phyloP scores from a whole-genome alignment of 2,888 invertebrate species.

The Aelia acuminata region DNA sequence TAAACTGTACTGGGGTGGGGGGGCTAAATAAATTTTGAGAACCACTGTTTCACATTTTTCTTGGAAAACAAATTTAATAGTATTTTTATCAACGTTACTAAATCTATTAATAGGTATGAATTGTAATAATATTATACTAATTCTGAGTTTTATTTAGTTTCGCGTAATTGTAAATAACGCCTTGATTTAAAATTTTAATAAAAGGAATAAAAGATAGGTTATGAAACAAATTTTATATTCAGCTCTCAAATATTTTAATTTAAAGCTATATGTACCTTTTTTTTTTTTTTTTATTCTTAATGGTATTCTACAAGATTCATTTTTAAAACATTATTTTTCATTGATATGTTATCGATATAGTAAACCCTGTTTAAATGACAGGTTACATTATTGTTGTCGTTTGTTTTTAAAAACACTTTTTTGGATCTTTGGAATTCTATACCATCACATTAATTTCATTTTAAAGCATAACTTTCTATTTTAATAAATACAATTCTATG shows the following conservation, averaged over 20 bases:
- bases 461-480: not conserved
- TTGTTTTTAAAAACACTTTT: conserved; percentile 14
- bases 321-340: no score
- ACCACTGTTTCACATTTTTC: no score
- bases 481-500: not conserved
- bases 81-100: no score
- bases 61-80: no score
- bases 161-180: no score
- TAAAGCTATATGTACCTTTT: not conserved
- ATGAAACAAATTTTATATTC: not conserved
- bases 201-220: not conserved
- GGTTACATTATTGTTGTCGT: conserved; percentile 40
- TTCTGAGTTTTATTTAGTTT: no score
- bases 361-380: not conserved
- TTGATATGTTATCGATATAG: not conserved
- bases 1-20: no score
- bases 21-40: no score
- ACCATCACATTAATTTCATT: not conserved
- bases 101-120: no score
- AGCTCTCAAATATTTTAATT: not conserved
- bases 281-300: no score
- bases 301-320: no score
- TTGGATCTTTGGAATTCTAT: conserved; percentile 22
- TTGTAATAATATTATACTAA: no score
- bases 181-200: not conserved